phyloP scores from a whole-genome alignment of 1,140 invertebrate species.

The Scylla paramamosain region DNA sequence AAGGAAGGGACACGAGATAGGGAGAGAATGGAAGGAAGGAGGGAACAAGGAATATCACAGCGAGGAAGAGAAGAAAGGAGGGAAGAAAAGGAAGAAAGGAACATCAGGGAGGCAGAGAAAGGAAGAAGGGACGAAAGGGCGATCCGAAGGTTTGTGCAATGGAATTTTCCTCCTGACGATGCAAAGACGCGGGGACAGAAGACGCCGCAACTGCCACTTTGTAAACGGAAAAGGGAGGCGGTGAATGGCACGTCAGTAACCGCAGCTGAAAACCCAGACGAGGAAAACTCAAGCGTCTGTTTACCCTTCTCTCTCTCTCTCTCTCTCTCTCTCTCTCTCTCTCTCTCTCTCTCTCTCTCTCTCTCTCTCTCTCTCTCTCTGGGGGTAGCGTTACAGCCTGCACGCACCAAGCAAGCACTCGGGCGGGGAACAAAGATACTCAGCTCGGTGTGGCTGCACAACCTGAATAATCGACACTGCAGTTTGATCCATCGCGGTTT shows the following conservation, averaged over 20 bases:
- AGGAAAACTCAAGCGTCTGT: neutral
- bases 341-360: neutral
- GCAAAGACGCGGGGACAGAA: neutral
- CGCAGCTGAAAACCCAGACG: neutral
- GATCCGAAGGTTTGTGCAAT: neutral
- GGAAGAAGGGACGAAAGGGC: neutral
- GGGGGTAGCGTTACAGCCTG: neutral
- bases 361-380: constrained; percentile 18
- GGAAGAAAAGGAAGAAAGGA: neutral
- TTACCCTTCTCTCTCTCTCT: too few species aligned
- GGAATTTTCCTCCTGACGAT: neutral
- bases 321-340: too few species aligned
- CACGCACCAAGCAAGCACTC: neutral
- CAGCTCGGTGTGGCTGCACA: neutral
- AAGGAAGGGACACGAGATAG: neutral
- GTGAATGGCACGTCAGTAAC: neutral
- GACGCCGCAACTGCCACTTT: neutral
- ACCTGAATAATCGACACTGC: neutral
- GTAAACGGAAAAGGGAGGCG: neutral
- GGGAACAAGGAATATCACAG: neutral
- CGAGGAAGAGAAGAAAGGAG: neutral
- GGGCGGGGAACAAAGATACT: neutral
- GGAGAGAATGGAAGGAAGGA: neutral
- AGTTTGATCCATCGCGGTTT: neutral
- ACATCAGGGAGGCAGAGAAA: neutral